Evolutionary conservation across 2,113 vertebrate genomes (phyloP).

Genomic region (Rostratula benghalensis): DNA sequence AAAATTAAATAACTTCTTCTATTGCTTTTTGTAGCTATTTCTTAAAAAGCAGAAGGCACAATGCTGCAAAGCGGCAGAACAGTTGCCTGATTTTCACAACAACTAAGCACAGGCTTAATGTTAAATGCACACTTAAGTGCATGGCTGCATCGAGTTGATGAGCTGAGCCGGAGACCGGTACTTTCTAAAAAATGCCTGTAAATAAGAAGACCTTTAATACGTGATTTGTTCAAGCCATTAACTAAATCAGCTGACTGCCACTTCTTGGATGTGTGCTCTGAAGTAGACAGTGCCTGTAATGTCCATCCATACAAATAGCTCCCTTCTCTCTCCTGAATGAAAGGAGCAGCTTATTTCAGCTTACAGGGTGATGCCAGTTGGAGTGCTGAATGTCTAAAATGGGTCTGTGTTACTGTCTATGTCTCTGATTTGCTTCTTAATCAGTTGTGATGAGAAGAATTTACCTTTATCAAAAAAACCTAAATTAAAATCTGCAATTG

Average conservation of each 20-base stretch:
- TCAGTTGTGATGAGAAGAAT: conserved; percentile 3
- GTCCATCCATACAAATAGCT: conserved; percentile 25
- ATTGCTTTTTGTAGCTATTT: not conserved
- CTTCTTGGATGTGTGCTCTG: not conserved
- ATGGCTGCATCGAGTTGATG: not conserved
- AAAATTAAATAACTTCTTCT: not conserved
- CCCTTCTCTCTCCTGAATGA: conserved; percentile 37
- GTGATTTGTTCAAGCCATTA: not conserved
- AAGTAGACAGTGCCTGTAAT: conserved; percentile 2
- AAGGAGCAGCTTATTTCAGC: conserved; percentile 35
- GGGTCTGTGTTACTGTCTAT: not conserved
- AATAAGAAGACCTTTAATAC: not conserved
- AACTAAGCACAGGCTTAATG: not conserved
- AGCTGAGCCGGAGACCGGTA: not conserved
- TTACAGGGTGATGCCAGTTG: conserved; percentile 4
- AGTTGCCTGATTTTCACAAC: conserved; percentile 44
- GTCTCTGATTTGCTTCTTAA: conserved; percentile 9
- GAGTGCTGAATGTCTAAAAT: conserved; percentile 1
- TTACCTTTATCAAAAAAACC: conserved; percentile 24
- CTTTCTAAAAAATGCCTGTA: not conserved
- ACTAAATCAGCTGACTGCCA: not conserved
- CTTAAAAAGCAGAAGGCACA: conserved; percentile 1
- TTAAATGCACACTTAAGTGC: not conserved
- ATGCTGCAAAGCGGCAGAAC: not conserved
- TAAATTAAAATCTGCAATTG: conserved; percentile 3